A percentile compares a stretch with the other conserved stretches of the same genome.
phyloP scores from a whole-genome alignment of 2,797 vertebrate species.

The Anabacerthia variegaticeps region DNA sequence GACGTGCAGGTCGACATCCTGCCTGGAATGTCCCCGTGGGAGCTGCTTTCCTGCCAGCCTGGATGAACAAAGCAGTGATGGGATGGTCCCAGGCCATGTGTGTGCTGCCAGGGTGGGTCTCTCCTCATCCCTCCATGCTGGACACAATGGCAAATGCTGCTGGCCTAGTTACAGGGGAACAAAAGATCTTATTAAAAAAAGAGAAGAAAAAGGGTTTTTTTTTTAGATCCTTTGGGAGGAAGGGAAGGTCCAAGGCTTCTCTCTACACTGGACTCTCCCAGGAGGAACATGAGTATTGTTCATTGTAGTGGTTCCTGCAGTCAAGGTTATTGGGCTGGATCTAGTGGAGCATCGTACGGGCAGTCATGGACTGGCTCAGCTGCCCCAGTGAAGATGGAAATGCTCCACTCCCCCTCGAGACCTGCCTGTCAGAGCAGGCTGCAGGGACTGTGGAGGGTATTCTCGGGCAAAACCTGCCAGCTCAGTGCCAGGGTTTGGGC shows the following conservation, averaged over 20 bases:
- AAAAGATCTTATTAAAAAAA: background rate
- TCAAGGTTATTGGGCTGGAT: background rate
- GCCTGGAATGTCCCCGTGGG: rapidly evolving
- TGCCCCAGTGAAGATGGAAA: background rate
- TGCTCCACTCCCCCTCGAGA: rapidly evolving
- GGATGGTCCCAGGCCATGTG: background rate
- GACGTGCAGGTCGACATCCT: background rate
- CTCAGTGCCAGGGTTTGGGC: background rate
- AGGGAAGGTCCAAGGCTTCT: background rate
- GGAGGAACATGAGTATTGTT: background rate
- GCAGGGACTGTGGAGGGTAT: background rate
- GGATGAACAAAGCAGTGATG: rapidly evolving
- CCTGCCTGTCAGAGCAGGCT: rapidly evolving
- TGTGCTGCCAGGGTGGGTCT: background rate
- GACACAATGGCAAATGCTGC: background rate
- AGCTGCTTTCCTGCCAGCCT: background rate
- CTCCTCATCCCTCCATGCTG: rapidly evolving
- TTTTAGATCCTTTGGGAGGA: background rate
- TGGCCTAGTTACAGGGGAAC: background rate
- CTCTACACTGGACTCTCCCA: background rate
- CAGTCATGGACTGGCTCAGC: rapidly evolving
- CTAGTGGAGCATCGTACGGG: rapidly evolving
- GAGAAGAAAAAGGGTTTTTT: background rate
- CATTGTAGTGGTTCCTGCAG: background rate
- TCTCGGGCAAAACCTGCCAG: rapidly evolving